phyloP scores from a whole-genome alignment of 1,140 invertebrate genomes.

The Atopsyche davidsoni region DNA sequence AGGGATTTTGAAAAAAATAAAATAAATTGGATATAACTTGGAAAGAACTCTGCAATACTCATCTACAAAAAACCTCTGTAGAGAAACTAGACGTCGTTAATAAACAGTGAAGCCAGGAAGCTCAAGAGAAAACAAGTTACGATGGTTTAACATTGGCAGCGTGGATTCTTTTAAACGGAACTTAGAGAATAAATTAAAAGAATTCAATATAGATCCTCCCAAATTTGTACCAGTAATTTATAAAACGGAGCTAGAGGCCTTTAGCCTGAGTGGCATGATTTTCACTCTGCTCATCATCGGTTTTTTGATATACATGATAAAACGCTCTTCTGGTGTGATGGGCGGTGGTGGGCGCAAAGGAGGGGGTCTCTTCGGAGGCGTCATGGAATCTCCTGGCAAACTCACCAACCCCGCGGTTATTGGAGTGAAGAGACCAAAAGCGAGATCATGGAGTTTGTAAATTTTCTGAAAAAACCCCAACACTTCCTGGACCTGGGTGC shows the following conservation, averaged over 20 bases:
- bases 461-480: constrained; percentile 98
- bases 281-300: constrained; percentile 69
- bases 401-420: constrained; percentile 94
- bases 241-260: constrained; percentile 87
- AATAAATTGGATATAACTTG: constrained; percentile 91
- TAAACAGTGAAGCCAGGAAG: constrained; percentile 84
- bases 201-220: constrained; percentile 84
- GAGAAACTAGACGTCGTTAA: constrained; percentile 97
- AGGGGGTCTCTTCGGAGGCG: constrained; percentile 86
- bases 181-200: constrained; percentile 92
- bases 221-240: constrained; percentile 95
- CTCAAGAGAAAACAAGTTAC: constrained; percentile 40
- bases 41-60: constrained; percentile 94
- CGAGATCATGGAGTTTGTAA: constrained; percentile 99
- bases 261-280: constrained; percentile 60
- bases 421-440: constrained; percentile 98
- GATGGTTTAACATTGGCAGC: constrained; percentile 99
- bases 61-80: constrained; percentile 81
- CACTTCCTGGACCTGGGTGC: constrained; percentile 97
- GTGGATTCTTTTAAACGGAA: constrained; percentile 98
- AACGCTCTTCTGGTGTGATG: constrained; percentile 78
- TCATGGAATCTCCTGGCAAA: constrained; percentile 97
- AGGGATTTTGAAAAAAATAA: no score
- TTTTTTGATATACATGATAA: constrained; percentile 80
- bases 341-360: constrained; percentile 68